Conservation (phyloP, 2,797 vertebrate genomes). For the Esox masquinongy region DNA sequence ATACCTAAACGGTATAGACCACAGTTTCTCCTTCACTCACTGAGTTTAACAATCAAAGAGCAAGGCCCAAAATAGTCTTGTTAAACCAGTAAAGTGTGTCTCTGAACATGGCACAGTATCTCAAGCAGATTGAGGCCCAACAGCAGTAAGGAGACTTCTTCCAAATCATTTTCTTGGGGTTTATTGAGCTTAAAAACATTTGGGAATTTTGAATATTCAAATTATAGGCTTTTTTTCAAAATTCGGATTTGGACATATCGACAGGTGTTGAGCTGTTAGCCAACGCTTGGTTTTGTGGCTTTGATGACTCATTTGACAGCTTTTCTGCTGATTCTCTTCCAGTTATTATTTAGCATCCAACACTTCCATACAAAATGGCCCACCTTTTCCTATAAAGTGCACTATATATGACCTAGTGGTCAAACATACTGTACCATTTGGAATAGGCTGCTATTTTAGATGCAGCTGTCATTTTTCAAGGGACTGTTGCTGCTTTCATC, state of each 20-base stretch:
- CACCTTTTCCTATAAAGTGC: not conserved
- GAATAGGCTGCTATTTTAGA: not conserved
- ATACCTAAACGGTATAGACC: constrained; percentile 21
- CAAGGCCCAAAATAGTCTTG: not conserved
- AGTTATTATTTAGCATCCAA: constrained; percentile 6
- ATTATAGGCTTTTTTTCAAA: constrained; percentile 17
- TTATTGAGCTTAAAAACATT: constrained; percentile 30
- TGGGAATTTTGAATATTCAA: constrained; percentile 13
- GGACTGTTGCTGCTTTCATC: constrained; percentile 44
- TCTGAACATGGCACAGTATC: not conserved
- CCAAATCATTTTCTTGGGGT: constrained; percentile 25
- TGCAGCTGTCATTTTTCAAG: constrained; percentile 22
- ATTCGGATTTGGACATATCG: constrained; percentile 12
- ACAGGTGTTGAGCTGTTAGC: constrained; percentile 1
- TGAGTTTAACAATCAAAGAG: constrained; percentile 2
- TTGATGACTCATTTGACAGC: constrained; percentile 14
- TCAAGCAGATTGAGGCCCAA: not conserved
- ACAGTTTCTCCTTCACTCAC: not conserved
- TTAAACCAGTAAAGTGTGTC: not conserved
- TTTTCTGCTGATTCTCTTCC: not conserved
- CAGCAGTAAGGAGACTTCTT: constrained; percentile 8
- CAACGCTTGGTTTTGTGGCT: constrained; percentile 27
- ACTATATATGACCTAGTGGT: not conserved
- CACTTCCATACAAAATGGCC: not conserved
- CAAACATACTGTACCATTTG: not conserved